Evolutionary conservation across 2,797 vertebrate species (phyloP).

Genomic region (Delichon dasypus): DNA sequence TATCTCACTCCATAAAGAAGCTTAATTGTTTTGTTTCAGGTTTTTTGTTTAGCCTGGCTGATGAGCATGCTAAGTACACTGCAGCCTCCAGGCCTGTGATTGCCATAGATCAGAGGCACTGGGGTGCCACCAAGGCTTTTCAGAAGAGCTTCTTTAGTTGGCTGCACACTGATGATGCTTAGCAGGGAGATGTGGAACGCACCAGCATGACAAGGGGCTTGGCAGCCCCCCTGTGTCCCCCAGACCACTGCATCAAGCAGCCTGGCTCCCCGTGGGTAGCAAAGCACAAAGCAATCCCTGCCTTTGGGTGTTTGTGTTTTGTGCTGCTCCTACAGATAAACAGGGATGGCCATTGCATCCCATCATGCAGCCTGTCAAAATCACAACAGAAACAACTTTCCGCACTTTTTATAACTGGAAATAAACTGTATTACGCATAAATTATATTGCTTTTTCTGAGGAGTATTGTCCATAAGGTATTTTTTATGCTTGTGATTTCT

Average conservation of each 20-base stretch:
- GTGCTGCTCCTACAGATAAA: neutral
- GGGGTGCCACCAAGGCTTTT: accelerated
- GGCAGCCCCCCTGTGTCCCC: neutral
- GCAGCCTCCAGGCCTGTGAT: neutral
- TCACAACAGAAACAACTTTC: neutral
- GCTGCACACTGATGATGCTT: neutral
- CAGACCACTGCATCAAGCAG: neutral
- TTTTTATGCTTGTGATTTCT: neutral
- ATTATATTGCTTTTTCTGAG: neutral
- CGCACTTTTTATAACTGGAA: neutral
- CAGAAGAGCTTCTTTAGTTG: neutral
- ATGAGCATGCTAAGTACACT: neutral
- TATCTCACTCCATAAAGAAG: constrained; percentile 1
- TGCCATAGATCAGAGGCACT: neutral
- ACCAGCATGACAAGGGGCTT: accelerated
- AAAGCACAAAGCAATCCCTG: neutral
- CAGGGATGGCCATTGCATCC: neutral
- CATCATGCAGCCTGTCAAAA: neutral
- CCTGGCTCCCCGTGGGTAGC: too few relatives aligned
- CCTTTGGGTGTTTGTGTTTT: neutral
- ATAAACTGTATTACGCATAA: neutral
- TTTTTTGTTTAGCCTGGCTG: neutral
- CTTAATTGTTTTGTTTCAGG: constrained; percentile 13
- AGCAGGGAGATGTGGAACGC: neutral
- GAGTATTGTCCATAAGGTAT: neutral